A percentile compares a stretch with the other conserved stretches of the same genome.
Conservation (phyloP, 2,797 vertebrate genomes). For the Epinephelus awoara region DNA sequence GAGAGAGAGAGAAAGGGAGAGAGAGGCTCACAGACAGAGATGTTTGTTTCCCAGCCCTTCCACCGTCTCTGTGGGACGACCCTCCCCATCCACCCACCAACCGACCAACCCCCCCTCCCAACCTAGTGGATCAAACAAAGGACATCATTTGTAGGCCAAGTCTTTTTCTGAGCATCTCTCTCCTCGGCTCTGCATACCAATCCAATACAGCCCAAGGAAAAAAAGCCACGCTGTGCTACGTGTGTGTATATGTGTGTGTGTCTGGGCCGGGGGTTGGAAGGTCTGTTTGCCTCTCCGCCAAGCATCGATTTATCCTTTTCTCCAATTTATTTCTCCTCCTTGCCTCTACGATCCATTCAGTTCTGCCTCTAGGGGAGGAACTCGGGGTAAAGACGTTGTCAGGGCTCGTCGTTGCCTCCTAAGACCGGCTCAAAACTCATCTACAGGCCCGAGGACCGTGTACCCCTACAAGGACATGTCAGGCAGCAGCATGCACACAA, state of each 20-base stretch:
- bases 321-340: constrained; percentile 88
- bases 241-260: constrained; percentile 59
- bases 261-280: constrained; percentile 82
- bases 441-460: constrained; percentile 59
- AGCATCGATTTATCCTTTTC: constrained; percentile 88
- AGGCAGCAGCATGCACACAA: constrained; percentile 38
- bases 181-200: constrained; percentile 82
- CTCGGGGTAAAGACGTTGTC: constrained; percentile 76
- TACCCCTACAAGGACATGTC: constrained; percentile 71
- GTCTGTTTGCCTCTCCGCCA: constrained; percentile 85
- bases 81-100: constrained; percentile 42
- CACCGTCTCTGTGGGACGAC: constrained; percentile 67
- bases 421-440: constrained; percentile 73
- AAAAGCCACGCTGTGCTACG: constrained; percentile 65
- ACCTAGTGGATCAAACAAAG: constrained; percentile 86
- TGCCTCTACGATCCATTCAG: constrained; percentile 82
- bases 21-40: constrained; percentile 68
- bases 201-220: constrained; percentile 85
- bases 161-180: constrained; percentile 82
- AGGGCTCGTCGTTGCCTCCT: constrained; percentile 64
- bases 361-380: constrained; percentile 83
- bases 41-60: constrained; percentile 73
- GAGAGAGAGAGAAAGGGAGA: constrained; percentile 42
- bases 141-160: constrained; percentile 88
- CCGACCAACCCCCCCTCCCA: constrained; percentile 29